Conservation (phyloP, 2,113 vertebrate species). For the Eolophus roseicapilla region DNA sequence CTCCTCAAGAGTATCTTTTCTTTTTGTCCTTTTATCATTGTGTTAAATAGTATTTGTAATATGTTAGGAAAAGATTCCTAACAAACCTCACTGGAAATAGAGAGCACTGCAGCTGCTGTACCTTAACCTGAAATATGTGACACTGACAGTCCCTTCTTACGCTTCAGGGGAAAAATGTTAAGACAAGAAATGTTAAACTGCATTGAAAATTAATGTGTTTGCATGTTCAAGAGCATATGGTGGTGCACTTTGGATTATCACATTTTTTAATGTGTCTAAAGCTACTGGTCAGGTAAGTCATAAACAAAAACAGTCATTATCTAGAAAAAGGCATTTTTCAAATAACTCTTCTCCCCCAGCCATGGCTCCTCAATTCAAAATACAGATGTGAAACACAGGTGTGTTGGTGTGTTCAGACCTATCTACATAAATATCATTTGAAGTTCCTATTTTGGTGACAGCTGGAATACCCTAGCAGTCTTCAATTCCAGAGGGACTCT, state of each 20-base stretch:
- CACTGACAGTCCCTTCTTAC: not conserved
- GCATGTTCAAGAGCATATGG: accelerated
- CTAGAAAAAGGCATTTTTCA: not conserved
- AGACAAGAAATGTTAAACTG: not conserved
- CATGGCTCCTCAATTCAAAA: accelerated
- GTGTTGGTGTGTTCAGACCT: not conserved
- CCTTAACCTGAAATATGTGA: not conserved
- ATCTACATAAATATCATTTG: accelerated
- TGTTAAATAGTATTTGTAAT: not conserved
- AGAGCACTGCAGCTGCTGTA: not conserved
- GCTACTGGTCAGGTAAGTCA: not conserved
- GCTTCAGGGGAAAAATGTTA: not conserved
- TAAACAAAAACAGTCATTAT: not conserved
- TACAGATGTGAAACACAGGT: accelerated
- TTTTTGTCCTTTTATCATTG: not conserved
- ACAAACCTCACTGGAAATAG: not conserved
- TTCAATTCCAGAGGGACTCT: not conserved
- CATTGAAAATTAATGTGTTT: not conserved
- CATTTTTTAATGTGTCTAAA: not conserved
- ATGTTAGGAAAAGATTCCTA: not conserved
- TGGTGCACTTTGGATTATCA: not conserved
- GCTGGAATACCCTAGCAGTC: not conserved
- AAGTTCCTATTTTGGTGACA: accelerated
- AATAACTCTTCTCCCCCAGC: not conserved
- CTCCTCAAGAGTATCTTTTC: not conserved